Conservation (phyloP, 2,797 vertebrate genomes). For the Silurus aristotelis region DNA sequence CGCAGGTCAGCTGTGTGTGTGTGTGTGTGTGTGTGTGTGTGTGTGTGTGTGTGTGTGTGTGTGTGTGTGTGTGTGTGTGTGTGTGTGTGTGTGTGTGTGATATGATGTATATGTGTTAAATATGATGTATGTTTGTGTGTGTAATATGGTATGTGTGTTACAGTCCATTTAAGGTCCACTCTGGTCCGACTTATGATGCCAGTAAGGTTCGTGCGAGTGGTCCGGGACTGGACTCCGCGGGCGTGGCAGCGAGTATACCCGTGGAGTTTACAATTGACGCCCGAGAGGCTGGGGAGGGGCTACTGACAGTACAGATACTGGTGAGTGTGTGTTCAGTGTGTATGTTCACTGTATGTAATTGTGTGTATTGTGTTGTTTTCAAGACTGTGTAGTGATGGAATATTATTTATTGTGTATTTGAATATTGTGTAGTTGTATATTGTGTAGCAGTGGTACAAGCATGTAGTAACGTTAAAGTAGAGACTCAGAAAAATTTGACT, state of each 20-base stretch:
- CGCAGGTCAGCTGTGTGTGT: conserved; percentile 79
- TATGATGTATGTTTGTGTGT: neutral
- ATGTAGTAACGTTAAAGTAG: no score
- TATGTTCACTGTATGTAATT: neutral
- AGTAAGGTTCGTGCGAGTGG: conserved; percentile 95
- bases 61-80: neutral
- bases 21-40: neutral
- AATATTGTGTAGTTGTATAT: neutral
- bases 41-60: neutral
- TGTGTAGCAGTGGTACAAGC: neutral
- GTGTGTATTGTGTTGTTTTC: neutral
- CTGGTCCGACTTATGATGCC: conserved; percentile 88
- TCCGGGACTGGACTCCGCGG: conserved; percentile 86
- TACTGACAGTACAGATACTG: conserved; percentile 95
- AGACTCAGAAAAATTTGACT: no score
- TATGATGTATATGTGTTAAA: neutral
- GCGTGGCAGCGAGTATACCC: conserved; percentile 89
- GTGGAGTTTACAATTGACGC: conserved; percentile 97
- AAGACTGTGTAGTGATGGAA: neutral
- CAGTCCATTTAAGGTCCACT: conserved; percentile 94
- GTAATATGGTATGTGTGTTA: neutral
- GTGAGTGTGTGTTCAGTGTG: conserved; percentile 61
- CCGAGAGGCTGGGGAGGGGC: conserved; percentile 89
- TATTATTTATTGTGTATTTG: neutral
- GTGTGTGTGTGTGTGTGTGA: neutral